Evolutionary conservation across 2,113 vertebrate species (phyloP).

Genomic region (Corvus cornix): DNA sequence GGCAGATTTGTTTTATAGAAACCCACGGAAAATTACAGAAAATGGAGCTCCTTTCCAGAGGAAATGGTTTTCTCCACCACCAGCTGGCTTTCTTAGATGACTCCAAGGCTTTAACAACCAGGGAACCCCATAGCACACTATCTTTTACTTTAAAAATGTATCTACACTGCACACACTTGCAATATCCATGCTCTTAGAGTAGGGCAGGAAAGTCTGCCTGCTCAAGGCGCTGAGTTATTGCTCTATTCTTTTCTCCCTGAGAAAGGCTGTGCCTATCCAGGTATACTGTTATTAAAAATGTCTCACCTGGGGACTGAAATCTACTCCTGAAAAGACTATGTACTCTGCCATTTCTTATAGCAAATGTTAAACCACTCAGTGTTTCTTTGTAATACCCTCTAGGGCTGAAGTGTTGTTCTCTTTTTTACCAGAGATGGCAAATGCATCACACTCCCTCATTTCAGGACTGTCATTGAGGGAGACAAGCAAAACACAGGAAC

Average conservation of each 20-base stretch:
- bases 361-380: background rate
- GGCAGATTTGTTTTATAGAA: background rate
- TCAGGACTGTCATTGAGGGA: background rate
- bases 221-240: background rate
- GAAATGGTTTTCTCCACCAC: background rate
- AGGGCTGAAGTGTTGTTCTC: background rate
- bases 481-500: background rate
- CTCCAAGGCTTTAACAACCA: background rate
- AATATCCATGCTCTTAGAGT: background rate
- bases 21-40: background rate
- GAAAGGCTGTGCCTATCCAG: background rate
- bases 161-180: background rate
- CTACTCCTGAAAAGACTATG: background rate
- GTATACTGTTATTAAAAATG: background rate
- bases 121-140: background rate
- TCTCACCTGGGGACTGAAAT: background rate
- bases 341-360: background rate
- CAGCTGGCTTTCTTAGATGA: background rate
- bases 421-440: background rate
- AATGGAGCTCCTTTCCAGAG: background rate
- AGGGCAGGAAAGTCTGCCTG: background rate
- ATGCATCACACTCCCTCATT: background rate
- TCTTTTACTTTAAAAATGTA: background rate
- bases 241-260: background rate
- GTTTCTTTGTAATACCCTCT: background rate